Base-by-base conservation (phyloP, 2,797 vertebrate species). In the Varecia variegata region DNA sequence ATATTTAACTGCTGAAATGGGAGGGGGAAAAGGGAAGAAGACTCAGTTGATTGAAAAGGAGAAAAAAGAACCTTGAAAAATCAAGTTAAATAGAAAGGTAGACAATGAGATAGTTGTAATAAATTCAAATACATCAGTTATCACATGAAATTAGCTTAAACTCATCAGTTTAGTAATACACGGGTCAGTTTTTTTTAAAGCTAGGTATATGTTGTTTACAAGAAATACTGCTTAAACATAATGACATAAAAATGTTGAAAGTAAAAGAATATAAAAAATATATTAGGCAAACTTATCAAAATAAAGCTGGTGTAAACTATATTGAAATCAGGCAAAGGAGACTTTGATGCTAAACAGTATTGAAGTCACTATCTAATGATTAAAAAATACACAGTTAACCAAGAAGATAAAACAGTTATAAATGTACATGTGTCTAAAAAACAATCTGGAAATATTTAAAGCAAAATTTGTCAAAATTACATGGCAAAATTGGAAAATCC, bases 401-500 rank as follows among this genome's bases (percentile, higher is more conserved):
- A 88, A 86, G 43, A 89, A 82, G 38, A 82, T 74, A 79, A 71
- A 90, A n/a, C n/a, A 96, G 7, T 80, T 77, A 43, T 91, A 80
- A 84, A 40, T 73, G 23, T 80, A 67, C 25, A 52, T 82, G 2
- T 1, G 38, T 11, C 56, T 93, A 52, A 90, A 67, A 88, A 93
- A 83, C 11, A 86, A 23, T 73, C 40, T 93, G 32, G 40, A 88
- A 80, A 35, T 88, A 50, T 50, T 30, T 35, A 74, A 88, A 87
- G 45, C 38, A 92, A 81, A 93, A 65, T 67, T 85, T 92, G n/a
- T 65, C 14, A 73, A 68, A 73, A 65, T 90, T 77, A 73, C n/a
- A 18, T 93, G 73, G 27, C 73, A 90, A 96, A 95, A 88, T 54
- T 80, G 10, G 60, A 96, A 97, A 90, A 83, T 89, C 56, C n/a